Evolutionary conservation across 2,113 vertebrate species (phyloP).

Genomic region (Ginglymostoma cirratum): DNA sequence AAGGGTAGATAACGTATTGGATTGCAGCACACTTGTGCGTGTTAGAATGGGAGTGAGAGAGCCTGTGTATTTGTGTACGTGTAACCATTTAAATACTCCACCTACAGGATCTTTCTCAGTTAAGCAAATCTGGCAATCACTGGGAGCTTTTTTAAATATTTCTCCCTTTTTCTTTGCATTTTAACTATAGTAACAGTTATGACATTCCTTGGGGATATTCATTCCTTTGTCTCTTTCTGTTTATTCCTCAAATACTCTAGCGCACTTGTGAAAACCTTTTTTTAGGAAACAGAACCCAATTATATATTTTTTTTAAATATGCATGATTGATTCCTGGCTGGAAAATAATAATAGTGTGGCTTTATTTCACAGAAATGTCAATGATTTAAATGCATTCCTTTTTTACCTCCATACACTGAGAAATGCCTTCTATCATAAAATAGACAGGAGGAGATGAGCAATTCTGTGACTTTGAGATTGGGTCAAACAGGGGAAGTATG

Average conservation of each 20-base stretch:
- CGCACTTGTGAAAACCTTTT: background rate
- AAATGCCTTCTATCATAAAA: background rate
- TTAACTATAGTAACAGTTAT: background rate
- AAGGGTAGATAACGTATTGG: no score
- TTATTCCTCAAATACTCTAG: background rate
- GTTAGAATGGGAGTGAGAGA: no score
- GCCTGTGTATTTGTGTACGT: no score
- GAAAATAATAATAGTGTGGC: background rate
- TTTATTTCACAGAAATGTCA: background rate
- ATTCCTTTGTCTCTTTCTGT: background rate
- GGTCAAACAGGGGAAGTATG: background rate
- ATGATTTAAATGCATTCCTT: background rate
- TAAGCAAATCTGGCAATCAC: background rate
- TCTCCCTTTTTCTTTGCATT: background rate
- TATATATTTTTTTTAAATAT: background rate
- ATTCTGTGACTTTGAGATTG: background rate
- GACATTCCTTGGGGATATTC: background rate
- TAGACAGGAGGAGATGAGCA: background rate
- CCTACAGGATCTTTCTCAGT: background rate
- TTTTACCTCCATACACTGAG: background rate
- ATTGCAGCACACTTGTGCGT: no score
- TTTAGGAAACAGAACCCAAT: no score
- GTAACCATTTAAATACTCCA: background rate
- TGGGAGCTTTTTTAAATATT: background rate
- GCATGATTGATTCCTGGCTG: background rate